Base-by-base conservation (phyloP, 2,113 vertebrate genomes). In the Haemorhous mexicanus region DNA sequence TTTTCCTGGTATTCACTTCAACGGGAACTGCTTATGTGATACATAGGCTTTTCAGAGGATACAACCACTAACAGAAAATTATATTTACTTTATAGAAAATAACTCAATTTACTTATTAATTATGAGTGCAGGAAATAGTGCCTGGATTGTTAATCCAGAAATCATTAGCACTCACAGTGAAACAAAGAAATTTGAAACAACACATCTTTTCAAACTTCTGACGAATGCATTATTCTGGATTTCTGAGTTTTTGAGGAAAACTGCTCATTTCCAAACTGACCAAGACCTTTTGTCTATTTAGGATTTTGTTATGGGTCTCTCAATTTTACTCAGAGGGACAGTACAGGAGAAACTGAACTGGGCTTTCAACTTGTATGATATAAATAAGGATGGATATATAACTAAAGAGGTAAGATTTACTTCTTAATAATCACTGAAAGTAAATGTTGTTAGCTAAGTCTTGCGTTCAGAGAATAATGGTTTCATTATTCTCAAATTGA, bases 301-400 rank as follows among this genome's bases (percentile, higher is more conserved):
- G 99, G 99, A 99, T 97, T 99, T 99, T 96, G 98, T 99, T 35
- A 99, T 98, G 97, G 99, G 99, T 79, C 99, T 99, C 91, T 99
- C 99, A 41, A 98, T 99, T 98, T 98, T 99, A 89, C 98, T 99
- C 30, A 98, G 99, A 87, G 99, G 99, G 64, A 99, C 99, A 39
- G 98, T 99, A 76, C 99, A 99, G 95, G 99, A 99, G 96, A 99
- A 99, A 97, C 98, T 99, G 87, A 99, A 99, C 98, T 99, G 99
- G 99, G 99, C 99, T 72, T 99, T 99, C 98, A 99, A 99, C 98
- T 98, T 99, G 91, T 99, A 99, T 84, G 99, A 99, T 93, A 99
- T 99, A 97, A 99, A 99, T 89, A 99, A 99, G 97, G 99, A 99
- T n/a, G 99, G 99, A 82, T 99, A 99, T 87, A 99, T 99, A 96